These are phyloP conservation scores for Rhimphoctona megacephalus DNA, from an alignment of 2,888 invertebrate genomes.

Conservation along the genomic window DNA sequence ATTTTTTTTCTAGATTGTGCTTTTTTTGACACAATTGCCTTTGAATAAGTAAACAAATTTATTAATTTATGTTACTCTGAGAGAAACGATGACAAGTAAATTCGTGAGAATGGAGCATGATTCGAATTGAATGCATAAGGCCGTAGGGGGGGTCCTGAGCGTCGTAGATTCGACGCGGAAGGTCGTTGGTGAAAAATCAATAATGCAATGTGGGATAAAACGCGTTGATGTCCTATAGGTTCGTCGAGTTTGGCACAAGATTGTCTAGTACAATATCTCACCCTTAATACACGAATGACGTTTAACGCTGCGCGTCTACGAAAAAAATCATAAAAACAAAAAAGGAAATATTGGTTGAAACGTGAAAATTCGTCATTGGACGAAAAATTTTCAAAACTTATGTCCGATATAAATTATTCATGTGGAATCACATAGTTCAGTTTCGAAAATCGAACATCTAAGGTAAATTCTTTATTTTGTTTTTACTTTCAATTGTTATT, in stretches of 20 bases:
- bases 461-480: constrained; percentile 41
- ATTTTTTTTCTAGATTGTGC: neutral
- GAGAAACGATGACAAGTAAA: neutral
- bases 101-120: neutral
- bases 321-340: neutral
- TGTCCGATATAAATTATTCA: constrained; percentile 44
- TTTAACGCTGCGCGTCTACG: constrained; percentile 45
- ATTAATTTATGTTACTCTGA: neutral
- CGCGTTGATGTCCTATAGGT: constrained; percentile 11
- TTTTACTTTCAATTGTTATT: neutral
- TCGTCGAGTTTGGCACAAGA: constrained; percentile 20
- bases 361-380: constrained; percentile 28
- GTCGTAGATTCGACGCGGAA: constrained; percentile 47
- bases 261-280: constrained; percentile 15
- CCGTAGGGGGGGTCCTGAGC: constrained; percentile 8
- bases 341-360: constrained; percentile 7
- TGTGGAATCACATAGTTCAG: constrained; percentile 9
- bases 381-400: constrained; percentile 30
- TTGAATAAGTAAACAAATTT: neutral
- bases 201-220: constrained; percentile 49
- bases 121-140: constrained; percentile 16
- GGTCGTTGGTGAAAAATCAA: constrained; percentile 65
- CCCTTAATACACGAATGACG: constrained; percentile 40
- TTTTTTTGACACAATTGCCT: neutral
- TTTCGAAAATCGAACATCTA: constrained; percentile 24